These are phyloP conservation scores for Lateolabrax maculatus DNA, from an alignment of 2,797 vertebrate genomes.

Conservation along the genomic window DNA sequence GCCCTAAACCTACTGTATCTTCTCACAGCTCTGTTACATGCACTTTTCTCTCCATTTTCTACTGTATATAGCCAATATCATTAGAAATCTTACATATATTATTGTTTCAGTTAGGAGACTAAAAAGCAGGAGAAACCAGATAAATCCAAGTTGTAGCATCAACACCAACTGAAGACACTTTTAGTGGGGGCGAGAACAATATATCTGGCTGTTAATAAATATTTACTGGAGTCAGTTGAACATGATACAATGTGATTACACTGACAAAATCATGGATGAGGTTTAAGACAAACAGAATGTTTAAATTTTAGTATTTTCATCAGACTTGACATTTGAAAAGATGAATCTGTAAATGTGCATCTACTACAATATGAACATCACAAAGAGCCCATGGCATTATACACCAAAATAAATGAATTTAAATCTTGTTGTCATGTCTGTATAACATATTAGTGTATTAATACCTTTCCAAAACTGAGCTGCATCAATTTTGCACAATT, in stretches of 20 bases:
- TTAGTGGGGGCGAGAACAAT: neutral
- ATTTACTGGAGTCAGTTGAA: neutral
- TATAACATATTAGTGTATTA: too few species aligned
- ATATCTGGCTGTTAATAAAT: neutral
- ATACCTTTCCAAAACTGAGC: too few species aligned
- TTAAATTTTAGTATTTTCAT: neutral
- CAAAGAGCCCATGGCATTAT: too few species aligned
- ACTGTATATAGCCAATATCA: neutral
- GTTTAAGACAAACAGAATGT: neutral
- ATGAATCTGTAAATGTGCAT: neutral
- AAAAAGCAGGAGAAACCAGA: neutral
- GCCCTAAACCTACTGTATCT: neutral
- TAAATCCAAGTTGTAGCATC: neutral
- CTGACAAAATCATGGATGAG: neutral
- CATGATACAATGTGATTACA: neutral
- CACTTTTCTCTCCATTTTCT: neutral
- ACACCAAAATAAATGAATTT: too few species aligned
- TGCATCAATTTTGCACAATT: neutral
- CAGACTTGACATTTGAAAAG: neutral
- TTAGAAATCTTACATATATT: neutral
- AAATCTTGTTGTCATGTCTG: neutral
- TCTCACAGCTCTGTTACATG: neutral
- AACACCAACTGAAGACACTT: neutral
- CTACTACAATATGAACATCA: neutral
- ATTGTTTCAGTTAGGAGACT: neutral